Percentiles rank a stretch among this genome's conserved stretches.
Conservation (phyloP, 2,888 invertebrate genomes). For the Drosophila recens region DNA sequence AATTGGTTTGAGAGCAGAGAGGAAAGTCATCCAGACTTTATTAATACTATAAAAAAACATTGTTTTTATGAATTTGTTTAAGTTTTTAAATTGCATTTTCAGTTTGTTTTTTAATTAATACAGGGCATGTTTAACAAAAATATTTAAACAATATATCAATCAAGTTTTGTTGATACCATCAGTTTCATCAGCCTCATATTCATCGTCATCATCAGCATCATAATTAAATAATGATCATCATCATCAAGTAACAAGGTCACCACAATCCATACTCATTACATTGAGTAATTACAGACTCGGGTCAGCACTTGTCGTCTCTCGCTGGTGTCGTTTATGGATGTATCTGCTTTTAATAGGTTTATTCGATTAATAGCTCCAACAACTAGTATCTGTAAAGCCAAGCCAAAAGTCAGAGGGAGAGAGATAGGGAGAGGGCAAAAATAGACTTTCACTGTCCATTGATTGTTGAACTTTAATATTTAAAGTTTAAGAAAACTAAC, state of each 20-base stretch:
- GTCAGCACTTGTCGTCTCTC: slow-evolving; percentile 1
- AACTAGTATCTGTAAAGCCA: not conserved
- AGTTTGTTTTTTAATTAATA: slow-evolving; percentile 4
- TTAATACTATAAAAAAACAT: no score
- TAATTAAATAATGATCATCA: slow-evolving; percentile 21
- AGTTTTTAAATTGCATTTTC: not conserved
- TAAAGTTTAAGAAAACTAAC: no score
- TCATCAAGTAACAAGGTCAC: slow-evolving; percentile 46
- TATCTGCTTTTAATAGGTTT: slow-evolving; percentile 1
- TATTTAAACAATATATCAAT: slow-evolving; percentile 58
- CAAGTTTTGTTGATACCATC: slow-evolving; percentile 51
- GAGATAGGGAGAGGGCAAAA: no score
- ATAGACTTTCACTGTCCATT: not conserved
- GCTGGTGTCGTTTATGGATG: slow-evolving; percentile 24
- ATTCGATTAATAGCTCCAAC: not conserved
- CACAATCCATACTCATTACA: slow-evolving; percentile 10
- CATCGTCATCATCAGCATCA: slow-evolving; percentile 21
- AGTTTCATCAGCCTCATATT: not conserved
- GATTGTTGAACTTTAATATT: no score
- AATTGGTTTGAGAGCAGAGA: no score
- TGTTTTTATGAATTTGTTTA: not conserved
- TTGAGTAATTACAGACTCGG: slow-evolving; percentile 24
- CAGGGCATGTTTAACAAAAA: slow-evolving; percentile 13
- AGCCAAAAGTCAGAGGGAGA: not conserved
- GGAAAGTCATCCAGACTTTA: no score